Conservation (phyloP, 2,888 invertebrate genomes). For the Acanthopleura granulata region DNA sequence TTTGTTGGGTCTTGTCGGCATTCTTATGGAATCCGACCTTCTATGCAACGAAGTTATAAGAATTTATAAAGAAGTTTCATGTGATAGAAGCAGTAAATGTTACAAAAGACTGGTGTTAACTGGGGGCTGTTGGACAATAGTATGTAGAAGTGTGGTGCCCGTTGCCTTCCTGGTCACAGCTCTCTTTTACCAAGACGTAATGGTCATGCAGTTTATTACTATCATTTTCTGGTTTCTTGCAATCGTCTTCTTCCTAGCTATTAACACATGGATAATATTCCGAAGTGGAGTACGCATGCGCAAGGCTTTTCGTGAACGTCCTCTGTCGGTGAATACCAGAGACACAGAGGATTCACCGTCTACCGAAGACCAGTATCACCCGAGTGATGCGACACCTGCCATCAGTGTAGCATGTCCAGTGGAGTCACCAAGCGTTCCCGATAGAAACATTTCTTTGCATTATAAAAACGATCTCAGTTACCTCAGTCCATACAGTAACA, state of each 20-base stretch:
- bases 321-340: conserved; percentile 20
- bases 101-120: conserved; percentile 35
- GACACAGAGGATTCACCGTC: conserved; percentile 8
- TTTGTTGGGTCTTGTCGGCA: conserved; percentile 39
- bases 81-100: conserved; percentile 28
- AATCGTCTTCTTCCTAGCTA: conserved; percentile 48
- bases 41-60: conserved; percentile 36
- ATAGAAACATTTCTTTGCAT: not conserved
- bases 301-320: conserved; percentile 14
- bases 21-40: conserved; percentile 42
- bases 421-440: not conserved
- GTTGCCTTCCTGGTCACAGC: conserved; percentile 42
- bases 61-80: conserved; percentile 34
- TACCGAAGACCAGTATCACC: conserved; percentile 19
- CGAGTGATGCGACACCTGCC: not conserved
- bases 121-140: conserved; percentile 35
- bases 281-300: conserved; percentile 23
- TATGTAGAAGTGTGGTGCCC: conserved; percentile 43
- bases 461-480: conserved; percentile 44
- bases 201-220: conserved; percentile 41
- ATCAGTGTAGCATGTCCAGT: not conserved
- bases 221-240: conserved; percentile 46
- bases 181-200: conserved; percentile 42
- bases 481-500: conserved; percentile 40
- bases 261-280: conserved; percentile 47